Base-by-base conservation (phyloP, 1,140 invertebrate species). In the Drosophila navojoa region DNA sequence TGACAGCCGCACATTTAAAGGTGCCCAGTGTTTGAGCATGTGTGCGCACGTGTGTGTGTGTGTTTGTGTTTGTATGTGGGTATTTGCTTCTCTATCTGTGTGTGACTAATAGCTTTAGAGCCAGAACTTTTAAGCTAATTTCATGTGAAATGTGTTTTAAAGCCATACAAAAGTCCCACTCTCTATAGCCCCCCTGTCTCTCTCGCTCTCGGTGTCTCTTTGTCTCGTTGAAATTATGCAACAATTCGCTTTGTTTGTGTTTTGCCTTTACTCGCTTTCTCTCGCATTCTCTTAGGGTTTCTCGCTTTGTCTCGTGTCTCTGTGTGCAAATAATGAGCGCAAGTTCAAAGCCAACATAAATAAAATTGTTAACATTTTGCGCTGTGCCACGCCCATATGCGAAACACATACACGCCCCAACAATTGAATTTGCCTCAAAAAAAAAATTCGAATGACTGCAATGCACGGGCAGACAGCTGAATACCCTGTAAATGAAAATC, bases 331-430 rank as follows among this genome's bases (percentile, higher is more conserved):
- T 87, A 87, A 87, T 87, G 84, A 87, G 78, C 62, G 69, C 85
- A 80, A 89, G 84, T 89, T 89, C 84, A 89, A 89, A 89, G 84
- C 85, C 79, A 89, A 89, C 84, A 89, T 84, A 89, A 89, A 89
- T 89, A 89, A 89, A 89, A 89, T 84, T 87, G 84, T 87, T 89
- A 87, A 77, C 85, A 89, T 87, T 86, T 75, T 76, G 35, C 55
- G 71, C 71, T 61, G 42, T 44, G 29, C 47, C 70, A 66, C 74
- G 64, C 44, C 75, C 75, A 72, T 44, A 27, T 45, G 64, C 47
- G 25, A 53, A 68, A 53, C 44, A 64, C 69, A 52, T 57, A 57
- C 76, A 79, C 84, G 84, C 84, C 84, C 78, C 64, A 87, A 76
- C 82, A 86, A 86, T 86, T 86, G 82, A 87, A 82, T 86, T 86